Conservation (phyloP, 2,797 vertebrate species). For the Cossypha heuglini region DNA sequence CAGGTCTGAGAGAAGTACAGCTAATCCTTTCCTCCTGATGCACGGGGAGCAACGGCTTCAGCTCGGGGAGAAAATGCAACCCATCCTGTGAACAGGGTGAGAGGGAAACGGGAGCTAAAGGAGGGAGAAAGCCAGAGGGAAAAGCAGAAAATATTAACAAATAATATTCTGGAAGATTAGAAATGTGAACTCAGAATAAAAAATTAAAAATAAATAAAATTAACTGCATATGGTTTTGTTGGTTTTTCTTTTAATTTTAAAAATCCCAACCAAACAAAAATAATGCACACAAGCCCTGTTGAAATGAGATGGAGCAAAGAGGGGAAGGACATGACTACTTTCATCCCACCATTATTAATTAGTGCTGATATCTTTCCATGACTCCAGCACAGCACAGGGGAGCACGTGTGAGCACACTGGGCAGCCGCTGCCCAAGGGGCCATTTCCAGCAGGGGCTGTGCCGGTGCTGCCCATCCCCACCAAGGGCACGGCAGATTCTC, state of each 20-base stretch:
- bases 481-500: background rate
- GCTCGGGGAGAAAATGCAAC: background rate
- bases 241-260: background rate
- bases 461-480: background rate
- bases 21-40: slow-evolving; percentile 37
- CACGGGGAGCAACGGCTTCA: background rate
- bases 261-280: background rate
- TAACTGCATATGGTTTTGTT: background rate
- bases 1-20: slow-evolving; percentile 22
- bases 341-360: background rate
- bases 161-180: background rate
- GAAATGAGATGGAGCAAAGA: background rate
- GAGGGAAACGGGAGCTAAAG: background rate
- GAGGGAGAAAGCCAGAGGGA: background rate
- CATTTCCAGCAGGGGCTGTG: background rate
- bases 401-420: background rate
- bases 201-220: background rate
- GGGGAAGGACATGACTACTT: background rate
- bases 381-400: background rate
- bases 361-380: background rate
- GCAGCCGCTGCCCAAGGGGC: background rate
- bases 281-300: background rate
- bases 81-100: background rate
- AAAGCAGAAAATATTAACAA: background rate
- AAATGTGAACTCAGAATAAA: background rate